Evolutionary conservation across 64 coral and sea anemone genomes (phyloP), one percentile per base, ranked within the genome.

Genomic region (Anthopleura sola): DNA sequence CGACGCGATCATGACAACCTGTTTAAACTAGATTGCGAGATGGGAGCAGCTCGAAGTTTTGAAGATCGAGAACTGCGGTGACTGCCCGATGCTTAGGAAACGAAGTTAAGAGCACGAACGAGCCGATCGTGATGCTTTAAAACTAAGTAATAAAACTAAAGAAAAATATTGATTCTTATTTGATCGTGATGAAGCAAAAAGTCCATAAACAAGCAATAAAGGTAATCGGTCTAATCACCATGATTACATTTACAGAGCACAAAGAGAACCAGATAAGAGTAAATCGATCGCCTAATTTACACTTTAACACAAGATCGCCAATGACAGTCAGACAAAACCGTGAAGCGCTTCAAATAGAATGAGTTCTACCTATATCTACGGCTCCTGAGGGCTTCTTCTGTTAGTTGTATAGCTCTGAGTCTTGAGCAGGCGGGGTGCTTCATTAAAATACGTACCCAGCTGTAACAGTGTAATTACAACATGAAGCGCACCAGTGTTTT

Each of bases 161-260:
- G 82, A 80, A 96, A 87, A 96, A 96, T 96, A 92, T 96, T 96
- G 89, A 96, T 89, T 62, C 83, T 92, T 90, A 60, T 81, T 58
- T 85, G 87, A 88, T 90, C 86, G 77, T 83, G 58, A 78, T 83
- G 78, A 88, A 90, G 90, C 75, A 97, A 82, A 53, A 92, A 93
- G 75, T 97, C 87, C 87, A 86, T 97, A 97, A 97, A 97, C 94
- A 97, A 93, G 94, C 87, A 97, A 97, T 97, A 97, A 92, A 78
- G 79, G 48, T 92, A 92, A 97, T 97, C 94, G 84, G 32, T 78
- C 32, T 97, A 93, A 97, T 97, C 90, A 92, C 94, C 51, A 38
- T 86, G 78, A 97, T 97, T 90, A 97, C 90, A 88, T 71, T 71
- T 51, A 86, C 83, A 86, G 75, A 86, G 60, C 78, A 51, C 39